These are phyloP conservation scores for Sicus ferrugineus DNA, from an alignment of 2,888 invertebrate genomes.

Conservation along the genomic window DNA sequence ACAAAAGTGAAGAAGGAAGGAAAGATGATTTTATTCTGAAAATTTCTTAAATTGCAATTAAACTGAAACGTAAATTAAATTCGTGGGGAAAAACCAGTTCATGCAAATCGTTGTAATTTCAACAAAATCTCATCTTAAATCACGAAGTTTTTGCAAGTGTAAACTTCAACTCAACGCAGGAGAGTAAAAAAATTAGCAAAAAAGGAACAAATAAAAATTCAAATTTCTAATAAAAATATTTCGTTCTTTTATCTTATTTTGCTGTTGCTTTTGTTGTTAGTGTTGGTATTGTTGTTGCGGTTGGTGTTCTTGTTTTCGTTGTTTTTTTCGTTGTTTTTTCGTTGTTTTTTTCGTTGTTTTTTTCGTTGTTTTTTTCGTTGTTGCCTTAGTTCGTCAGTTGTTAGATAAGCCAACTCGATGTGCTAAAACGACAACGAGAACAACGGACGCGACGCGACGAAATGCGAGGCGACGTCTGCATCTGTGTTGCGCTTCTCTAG, in stretches of 20 bases:
- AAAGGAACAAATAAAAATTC: not conserved
- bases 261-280: not conserved
- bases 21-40: too few relatives aligned
- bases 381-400: too few relatives aligned
- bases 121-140: too few relatives aligned
- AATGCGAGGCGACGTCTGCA: not conserved
- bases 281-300: not conserved
- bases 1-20: too few relatives aligned
- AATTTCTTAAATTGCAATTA: too few relatives aligned
- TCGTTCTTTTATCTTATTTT: not conserved
- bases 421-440: conserved; percentile 12
- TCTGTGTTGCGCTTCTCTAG: not conserved
- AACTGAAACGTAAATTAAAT: too few relatives aligned
- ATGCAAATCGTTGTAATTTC: too few relatives aligned
- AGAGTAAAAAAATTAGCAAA: too few relatives aligned
- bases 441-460: conserved; percentile 17
- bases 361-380: conserved; percentile 7
- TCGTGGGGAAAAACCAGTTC: too few relatives aligned
- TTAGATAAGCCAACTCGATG: conserved; percentile 29
- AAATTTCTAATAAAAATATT: not conserved
- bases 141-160: too few relatives aligned
- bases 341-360: not conserved
- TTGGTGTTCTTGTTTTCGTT: not conserved
- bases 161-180: too few relatives aligned
- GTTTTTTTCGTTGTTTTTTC: not conserved